Evolutionary conservation across 2,888 invertebrate species (phyloP).

Genomic region (Callosobruchus maculatus): DNA sequence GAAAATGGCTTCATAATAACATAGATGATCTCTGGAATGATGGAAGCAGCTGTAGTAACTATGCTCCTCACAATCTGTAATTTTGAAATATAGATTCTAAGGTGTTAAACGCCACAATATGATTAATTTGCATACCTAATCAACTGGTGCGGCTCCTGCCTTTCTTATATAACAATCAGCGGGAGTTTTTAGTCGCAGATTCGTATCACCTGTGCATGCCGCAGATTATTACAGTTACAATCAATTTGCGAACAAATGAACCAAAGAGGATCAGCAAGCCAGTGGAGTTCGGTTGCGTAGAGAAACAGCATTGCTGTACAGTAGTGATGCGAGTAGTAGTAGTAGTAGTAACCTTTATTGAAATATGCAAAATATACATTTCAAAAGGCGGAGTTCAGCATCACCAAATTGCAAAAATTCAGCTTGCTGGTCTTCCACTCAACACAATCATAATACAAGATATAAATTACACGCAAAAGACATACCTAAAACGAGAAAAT

Average conservation of each 20-base stretch:
- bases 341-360: too few relatives aligned
- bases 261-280: background rate
- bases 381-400: too few relatives aligned
- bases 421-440: too few relatives aligned
- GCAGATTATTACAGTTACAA: background rate
- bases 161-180: background rate
- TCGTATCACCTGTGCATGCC: background rate
- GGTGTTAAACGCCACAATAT: background rate
- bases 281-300: background rate
- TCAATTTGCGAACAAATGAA: background rate
- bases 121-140: background rate
- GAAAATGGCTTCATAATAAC: too few relatives aligned
- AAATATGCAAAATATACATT: too few relatives aligned
- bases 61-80: background rate
- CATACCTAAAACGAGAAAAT: too few relatives aligned
- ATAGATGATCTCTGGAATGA: background rate
- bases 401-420: too few relatives aligned
- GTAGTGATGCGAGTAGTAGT: too few relatives aligned
- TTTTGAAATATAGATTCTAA: background rate
- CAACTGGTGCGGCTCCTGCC: background rate
- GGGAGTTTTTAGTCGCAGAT: background rate
- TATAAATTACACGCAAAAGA: too few relatives aligned
- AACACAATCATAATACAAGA: too few relatives aligned
- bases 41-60: background rate
- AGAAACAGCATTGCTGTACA: too few relatives aligned